Base-by-base conservation (phyloP, 2,888 invertebrate genomes). In the Vesta saturnalis region DNA sequence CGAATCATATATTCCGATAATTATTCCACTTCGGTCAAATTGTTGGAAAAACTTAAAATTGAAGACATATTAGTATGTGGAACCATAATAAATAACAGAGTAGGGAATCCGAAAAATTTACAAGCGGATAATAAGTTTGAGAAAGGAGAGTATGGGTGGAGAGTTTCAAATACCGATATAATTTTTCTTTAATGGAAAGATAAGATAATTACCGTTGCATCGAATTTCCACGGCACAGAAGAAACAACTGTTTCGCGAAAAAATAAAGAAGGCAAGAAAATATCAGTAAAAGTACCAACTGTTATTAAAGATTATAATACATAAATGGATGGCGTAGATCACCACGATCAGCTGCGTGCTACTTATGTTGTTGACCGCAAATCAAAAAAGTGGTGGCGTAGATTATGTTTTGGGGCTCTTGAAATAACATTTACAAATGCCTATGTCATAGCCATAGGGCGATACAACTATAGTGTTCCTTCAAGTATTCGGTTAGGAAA, bases 161-260 rank as follows among this genome's bases (percentile, higher is more conserved):
- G 61, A n/a, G 15, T 39, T 18, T 35, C 61, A 8, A 61, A 61
- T 14, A 61, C 54, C 12, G 3, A 56, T 10, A 63, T 63, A 5
- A 55, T 8, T 3, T 35, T 16, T 10, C 56, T 43, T 46, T 56
- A 63, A 21, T 80, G 79, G 78, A 76, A 78, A 64, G 77, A 78
- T 67, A 80, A 80, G 73, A 66, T 74, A 65, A 78, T 81, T 10
- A 76, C 65, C 10, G 68, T 79, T n/a, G 74, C 73, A 39, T 80
- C 79, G 6, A 77, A 72, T 73, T 80, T 78, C 14, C 55, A 63
- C 22, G 46, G 23, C n/a, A 56, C 56, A 14, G 63, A 61, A 61
- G 23, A 47, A 15, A 22, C 19, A 6, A 39, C 14, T 6, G 61
- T 61, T 3, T 14, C 10, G 1, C 1, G 60, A 22, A 60, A 46